These are phyloP conservation scores for Trachops cirrhosus DNA, from an alignment of 2,797 vertebrate species.

Conservation along the genomic window DNA sequence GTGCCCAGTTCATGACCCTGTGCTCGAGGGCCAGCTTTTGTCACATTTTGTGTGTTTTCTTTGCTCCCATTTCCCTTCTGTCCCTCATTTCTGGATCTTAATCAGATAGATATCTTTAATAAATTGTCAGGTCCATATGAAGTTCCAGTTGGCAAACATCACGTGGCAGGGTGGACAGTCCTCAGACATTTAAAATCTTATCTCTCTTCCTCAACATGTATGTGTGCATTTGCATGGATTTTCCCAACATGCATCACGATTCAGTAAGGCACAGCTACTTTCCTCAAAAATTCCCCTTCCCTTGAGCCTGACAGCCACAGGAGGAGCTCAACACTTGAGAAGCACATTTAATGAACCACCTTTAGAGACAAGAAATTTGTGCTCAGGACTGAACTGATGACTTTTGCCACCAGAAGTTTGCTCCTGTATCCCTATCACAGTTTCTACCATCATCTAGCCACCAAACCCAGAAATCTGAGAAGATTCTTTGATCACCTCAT, in stretches of 20 bases:
- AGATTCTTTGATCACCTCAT: background rate
- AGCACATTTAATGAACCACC: background rate
- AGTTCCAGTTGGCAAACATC: background rate
- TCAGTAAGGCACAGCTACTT: background rate
- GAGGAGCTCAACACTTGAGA: background rate
- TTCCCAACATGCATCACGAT: background rate
- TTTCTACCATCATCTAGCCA: background rate
- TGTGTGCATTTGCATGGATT: background rate
- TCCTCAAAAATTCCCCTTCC: background rate
- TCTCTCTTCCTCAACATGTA: background rate
- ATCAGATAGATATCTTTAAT: background rate
- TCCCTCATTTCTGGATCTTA: background rate
- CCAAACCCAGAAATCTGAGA: background rate
- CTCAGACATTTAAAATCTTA: slow-evolving; percentile 1
- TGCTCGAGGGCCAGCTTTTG: background rate
- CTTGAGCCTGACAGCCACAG: background rate
- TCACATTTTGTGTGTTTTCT: background rate
- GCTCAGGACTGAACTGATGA: background rate
- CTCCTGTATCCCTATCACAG: background rate
- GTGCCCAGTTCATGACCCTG: background rate
- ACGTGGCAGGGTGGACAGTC: background rate
- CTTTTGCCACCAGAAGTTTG: background rate
- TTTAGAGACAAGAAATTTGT: background rate
- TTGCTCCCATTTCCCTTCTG: background rate
- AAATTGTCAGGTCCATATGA: background rate